Base-by-base conservation (phyloP, 2,113 vertebrate species). In the Calypte anna region DNA sequence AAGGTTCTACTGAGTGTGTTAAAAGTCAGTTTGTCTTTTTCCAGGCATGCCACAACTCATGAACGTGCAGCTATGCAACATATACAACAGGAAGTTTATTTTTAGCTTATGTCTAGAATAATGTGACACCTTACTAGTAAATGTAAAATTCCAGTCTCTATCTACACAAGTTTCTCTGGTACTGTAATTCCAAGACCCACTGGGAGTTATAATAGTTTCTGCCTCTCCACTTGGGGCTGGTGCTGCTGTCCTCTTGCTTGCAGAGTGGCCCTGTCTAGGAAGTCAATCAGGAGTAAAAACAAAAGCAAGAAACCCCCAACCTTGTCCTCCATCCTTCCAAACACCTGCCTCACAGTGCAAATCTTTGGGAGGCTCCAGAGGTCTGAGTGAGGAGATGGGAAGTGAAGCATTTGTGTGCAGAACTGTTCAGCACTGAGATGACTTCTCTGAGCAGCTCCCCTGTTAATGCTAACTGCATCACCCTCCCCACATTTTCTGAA, bases 321-420 rank as follows among this genome's bases (percentile, higher is more conserved):
- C 11, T 50, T 69, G 24, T 82, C 10, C 11, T 46, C 24, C 15
- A 6, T 44, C 61, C 18, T 82, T 57, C 25, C 21, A 50, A 46
- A 75, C 84, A 30, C 10, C 11, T 57, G 13, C 33, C 63, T 74
- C 12, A 3, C 23, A 55, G 14, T 64, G 33, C 15, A 31, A 15
- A 10, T 51, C 31, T 17, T 4, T 63, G 43, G 43, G 46, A 91
- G n/a, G 23, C 7, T 59, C 10, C 12, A 7, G 22, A 51, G n/a
- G 7, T 48, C 0, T 3, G 67, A 61, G 22, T 74, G 80, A 67
- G 59, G 55, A 54, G 9, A 4, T 46, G 44, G 59, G 31, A 36
- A 38, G 31, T 2, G 3, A n/a, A 64, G 30, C 21, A 7, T 10
- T 24, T 15, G 46, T 30, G 11, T 22, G 4, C 1, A 4, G 3